Evolutionary conservation across 2,797 vertebrate species (phyloP).

Genomic region (Pelodytes ibericus): DNA sequence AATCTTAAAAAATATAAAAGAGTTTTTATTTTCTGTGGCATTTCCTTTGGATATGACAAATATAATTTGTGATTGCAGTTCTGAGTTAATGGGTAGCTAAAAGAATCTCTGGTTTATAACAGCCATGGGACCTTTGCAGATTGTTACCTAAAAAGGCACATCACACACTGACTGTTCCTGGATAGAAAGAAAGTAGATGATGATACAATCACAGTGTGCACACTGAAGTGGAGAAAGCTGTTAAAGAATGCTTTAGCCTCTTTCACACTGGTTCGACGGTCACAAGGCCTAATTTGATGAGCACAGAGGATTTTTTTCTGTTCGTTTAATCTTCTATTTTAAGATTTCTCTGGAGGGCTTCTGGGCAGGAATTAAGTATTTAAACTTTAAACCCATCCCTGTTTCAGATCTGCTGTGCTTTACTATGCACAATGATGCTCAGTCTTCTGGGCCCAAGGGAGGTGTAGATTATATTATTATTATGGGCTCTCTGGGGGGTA

Average conservation of each 20-base stretch:
- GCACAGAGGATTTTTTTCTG: not conserved
- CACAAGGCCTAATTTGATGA: not conserved
- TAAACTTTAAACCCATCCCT: not conserved
- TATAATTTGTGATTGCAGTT: not conserved
- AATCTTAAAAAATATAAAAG: not conserved
- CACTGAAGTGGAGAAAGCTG: not conserved
- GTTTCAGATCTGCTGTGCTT: not conserved
- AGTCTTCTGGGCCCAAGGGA: too few species aligned
- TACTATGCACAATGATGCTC: too few species aligned
- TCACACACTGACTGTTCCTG: not conserved
- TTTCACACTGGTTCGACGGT: not conserved
- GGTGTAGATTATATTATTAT: too few species aligned
- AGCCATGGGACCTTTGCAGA: conserved; percentile 3
- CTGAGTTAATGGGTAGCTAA: not conserved
- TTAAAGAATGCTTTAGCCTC: not conserved
- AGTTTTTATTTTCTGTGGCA: not conserved
- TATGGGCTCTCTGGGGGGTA: too few species aligned
- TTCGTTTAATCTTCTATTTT: not conserved
- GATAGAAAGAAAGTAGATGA: not conserved
- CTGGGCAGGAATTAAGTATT: not conserved
- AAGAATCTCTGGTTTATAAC: conserved; percentile 46
- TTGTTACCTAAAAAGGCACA: conserved; percentile 53
- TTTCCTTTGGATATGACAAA: not conserved
- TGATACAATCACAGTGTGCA: not conserved
- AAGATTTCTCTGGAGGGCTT: not conserved